Evolutionary conservation across 1,140 invertebrate species (phyloP), one percentile per base, ranked within the genome.

Genomic region (Zaprionus capensis): DNA sequence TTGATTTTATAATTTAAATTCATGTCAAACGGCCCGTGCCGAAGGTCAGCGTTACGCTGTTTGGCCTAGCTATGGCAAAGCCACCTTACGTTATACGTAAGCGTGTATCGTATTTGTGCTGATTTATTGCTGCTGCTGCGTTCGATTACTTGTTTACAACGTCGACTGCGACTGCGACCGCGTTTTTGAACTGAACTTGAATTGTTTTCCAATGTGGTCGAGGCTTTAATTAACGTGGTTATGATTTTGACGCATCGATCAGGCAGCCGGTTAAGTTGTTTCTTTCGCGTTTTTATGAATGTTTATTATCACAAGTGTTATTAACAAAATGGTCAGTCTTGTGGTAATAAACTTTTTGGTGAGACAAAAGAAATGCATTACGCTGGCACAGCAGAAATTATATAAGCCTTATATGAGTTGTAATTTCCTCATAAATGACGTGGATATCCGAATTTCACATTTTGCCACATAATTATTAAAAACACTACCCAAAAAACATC

Each of bases 111-210:
- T 46, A 56, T 59, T 67, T 46, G 38, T 14, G n/a, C n/a, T 63
- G 72, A 70, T 75, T 49, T 53, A 24, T 51, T 26, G 38, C 58
- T 61, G 5, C 31, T 31, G 24, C 20, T 51, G 46, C 22, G 46
- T 56, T 62, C 58, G 56, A 66, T 56, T 58, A 56, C 41, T 65
- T 59, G 73, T 71, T 76, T 65, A 65, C 56, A 67, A 36, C 17
- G 34, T 28, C n/a, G 14, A 49, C 20, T 28, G 31, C 7, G 53
- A 26, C 53, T 12, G 22, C 63, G 20, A 66, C 24, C 61, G 61
- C 49, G 70, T 44, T 76, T 78, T 72, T 31, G 58, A 76, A 55
- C 72, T 87, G 82, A 86, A 86, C 83, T 86, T 86, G 82, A 86
- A 86, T 76, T 86, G 75, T 79, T 71, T 75, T 36, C 14, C n/a